Base-by-base conservation (phyloP, 2,113 vertebrate genomes). In the Rhizomys pruinosus region DNA sequence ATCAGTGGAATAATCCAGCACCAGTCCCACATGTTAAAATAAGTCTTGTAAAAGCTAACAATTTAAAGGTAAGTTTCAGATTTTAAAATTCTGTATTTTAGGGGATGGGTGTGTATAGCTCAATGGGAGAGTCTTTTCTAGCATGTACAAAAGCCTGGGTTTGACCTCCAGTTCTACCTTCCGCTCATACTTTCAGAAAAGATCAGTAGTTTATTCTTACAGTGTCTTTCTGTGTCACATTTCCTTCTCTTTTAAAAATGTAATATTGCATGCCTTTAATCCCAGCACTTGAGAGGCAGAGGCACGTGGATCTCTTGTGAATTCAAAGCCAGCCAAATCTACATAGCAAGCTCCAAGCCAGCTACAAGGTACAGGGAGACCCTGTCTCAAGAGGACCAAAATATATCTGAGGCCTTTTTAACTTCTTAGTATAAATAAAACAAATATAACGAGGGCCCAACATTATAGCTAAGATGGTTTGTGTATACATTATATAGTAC, bases 1-100 rank as follows among this genome's bases (percentile, higher is more conserved):
- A 99, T 96, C 94, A 98, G n/a, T 99, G 99, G 99, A 98, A 97
- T 93, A 99, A 99, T 97, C 98, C 97, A 19, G 97, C 98, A 91
- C 85, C 97, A n/a, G 98, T 99, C 95, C 97, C 98, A 93, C 97
- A 98, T 42, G 98, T 99, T 63, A 98, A 98, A 97, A 98, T 99
- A 76, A 94, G 8, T 77, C 87, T 99, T 95, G 95, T 96, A n/a
- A 97, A 98, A 97, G 7, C 96, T 78, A 97, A 8, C 91, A 96
- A 23, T 74, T 91, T 98, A 88, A 98, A 98, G 98, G 98, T 99
- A 98, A 97, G 93, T 94, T 81, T 29, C 86, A 78, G 63, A 80
- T 23, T 23, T 73, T 93, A 84, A 84, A 91, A 92, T 82, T 92
- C 23, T 92, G 25, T 44, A 44, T 57, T 64, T 80, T 19, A 27